These are phyloP conservation scores for Myrmecophaga tridactyla DNA, from an alignment of 2,113 vertebrate genomes.

Conservation along the genomic window DNA sequence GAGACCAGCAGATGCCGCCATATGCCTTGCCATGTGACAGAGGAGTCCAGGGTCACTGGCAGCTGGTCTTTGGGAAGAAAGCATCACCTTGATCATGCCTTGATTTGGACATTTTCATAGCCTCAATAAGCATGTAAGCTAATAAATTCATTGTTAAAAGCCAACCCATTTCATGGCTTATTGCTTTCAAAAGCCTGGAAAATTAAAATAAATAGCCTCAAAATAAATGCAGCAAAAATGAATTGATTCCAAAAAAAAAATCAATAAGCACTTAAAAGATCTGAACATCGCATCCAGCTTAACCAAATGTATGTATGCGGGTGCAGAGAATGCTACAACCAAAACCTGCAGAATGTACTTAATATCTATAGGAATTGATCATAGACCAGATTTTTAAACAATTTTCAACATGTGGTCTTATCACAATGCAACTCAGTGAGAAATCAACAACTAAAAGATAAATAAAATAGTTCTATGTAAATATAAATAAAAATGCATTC, in stretches of 20 bases:
- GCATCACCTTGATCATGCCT: too few species aligned
- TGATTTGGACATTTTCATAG: too few species aligned
- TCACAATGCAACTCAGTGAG: neutral
- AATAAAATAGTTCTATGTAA: neutral
- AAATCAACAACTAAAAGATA: neutral
- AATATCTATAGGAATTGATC: neutral
- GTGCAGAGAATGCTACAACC: neutral
- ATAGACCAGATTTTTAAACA: neutral
- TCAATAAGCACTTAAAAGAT: neutral
- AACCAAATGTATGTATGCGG: neutral
- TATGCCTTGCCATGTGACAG: too few species aligned
- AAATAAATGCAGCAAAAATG: neutral
- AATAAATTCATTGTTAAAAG: too few species aligned
- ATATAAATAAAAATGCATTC: neutral
- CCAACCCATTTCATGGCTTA: too few species aligned
- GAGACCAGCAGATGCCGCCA: too few species aligned
- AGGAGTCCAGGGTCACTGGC: too few species aligned
- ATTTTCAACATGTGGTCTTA: neutral
- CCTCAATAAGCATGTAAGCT: too few species aligned
- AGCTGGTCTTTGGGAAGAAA: too few species aligned
- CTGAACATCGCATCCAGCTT: neutral
- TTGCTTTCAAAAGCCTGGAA: too few species aligned
- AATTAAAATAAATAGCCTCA: neutral
- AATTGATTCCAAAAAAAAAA: neutral
- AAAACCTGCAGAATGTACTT: neutral